A percentile compares a stretch with the other conserved stretches of the same genome.
Evolutionary conservation across 2,797 vertebrate species (phyloP).

Genomic region (Furcifer pardalis): DNA sequence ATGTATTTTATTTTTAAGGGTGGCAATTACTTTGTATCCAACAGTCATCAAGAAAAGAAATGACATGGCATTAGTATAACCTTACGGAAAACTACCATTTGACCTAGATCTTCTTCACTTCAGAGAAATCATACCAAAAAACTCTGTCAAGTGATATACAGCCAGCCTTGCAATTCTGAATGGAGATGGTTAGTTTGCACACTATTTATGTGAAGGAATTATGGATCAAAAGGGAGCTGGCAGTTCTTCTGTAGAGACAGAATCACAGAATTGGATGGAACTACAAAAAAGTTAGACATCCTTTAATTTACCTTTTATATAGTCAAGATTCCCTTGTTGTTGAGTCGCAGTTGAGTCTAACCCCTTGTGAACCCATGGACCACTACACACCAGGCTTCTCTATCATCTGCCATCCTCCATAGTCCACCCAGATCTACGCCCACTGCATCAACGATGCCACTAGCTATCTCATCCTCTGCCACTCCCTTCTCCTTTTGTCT

Average conservation of each 20-base stretch:
- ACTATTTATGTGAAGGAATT: neutral
- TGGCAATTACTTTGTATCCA: constrained; percentile 31
- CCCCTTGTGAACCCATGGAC: too few species aligned
- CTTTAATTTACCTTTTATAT: neutral
- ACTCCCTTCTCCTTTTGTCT: too few species aligned
- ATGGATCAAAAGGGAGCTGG: neutral
- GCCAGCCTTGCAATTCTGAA: neutral
- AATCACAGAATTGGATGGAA: neutral
- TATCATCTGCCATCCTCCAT: too few species aligned
- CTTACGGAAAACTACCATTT: neutral
- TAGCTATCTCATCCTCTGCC: too few species aligned
- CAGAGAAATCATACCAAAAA: constrained; percentile 16
- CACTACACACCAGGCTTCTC: too few species aligned
- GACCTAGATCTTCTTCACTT: constrained; percentile 28
- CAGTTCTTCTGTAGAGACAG: neutral
- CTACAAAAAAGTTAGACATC: neutral
- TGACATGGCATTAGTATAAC: constrained; percentile 10
- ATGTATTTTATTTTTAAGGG: constrained; percentile 19
- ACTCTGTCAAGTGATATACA: constrained; percentile 2
- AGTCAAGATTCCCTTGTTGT: neutral
- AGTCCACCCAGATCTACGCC: too few species aligned
- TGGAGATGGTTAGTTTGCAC: neutral
- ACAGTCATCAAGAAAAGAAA: constrained; percentile 9
- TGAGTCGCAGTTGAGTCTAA: too few species aligned
- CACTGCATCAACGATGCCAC: too few species aligned